Base-by-base conservation (phyloP, 2,797 vertebrate genomes). In the Margarornis squamiger region DNA sequence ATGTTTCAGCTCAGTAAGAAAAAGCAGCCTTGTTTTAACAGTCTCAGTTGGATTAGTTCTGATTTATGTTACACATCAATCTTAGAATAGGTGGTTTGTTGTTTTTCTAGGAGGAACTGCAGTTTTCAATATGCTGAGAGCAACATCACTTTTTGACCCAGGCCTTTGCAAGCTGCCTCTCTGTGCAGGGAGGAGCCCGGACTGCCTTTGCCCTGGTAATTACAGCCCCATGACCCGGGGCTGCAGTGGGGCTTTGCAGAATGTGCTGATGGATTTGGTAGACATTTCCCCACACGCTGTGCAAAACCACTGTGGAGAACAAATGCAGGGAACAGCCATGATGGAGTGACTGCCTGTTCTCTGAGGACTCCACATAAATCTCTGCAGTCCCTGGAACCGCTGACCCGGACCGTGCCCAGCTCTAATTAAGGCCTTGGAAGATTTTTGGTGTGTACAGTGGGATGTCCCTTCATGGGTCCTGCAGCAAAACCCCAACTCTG, bases 21-120 rank as follows among this genome's bases (percentile, higher is more conserved):
- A 91, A 90, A 84, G 29, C 71, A 89, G 65, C 48, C 92, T 92
- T 85, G 57, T 86, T 86, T 93, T 82, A 81, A 72, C 26, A 88
- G 70, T 58, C 58, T 82, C 86, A 34, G 38, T 26, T 80, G 61
- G 41, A 58, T 80, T 86, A 72, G 22, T 54, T 94, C 41, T 86
- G 82, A 95, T 92, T 77, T 86, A 92, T 72, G 49, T 51, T 65
- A 68, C 38, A 55, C 23, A 52, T 74, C 73, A 75, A 16, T 91
- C 71, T 76, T 61, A 66, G 55, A 89, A 75, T 19, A 84, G 41
- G 57, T 57, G 32, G 59, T 57, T 57, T 78, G 55, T 48, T n/a
- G 59, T 12, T 70, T 66, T 73, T 77, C 38, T 8, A 62, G 36
- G 18, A 93, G 88, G 58, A 91, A 66, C 22, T 80, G 41, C 24